phyloP scores from a whole-genome alignment of 1,140 invertebrate genomes.

The Drosophila fuyamai region DNA sequence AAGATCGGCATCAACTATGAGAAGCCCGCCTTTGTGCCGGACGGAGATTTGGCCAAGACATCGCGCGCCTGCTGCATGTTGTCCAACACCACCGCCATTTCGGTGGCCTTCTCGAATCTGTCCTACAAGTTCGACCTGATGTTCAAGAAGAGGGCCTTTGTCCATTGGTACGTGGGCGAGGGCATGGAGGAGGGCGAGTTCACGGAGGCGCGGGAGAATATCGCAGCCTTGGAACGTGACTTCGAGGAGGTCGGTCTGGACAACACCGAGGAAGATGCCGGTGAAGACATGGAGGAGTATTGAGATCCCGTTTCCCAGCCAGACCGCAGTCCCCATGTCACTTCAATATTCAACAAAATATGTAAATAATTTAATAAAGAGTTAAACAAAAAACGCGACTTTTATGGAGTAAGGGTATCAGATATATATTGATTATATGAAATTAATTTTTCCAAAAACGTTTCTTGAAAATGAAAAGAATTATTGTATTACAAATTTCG shows the following conservation, averaged over 20 bases:
- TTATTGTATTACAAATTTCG: no score
- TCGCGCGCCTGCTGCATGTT: conserved; percentile 91
- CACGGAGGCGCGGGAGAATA: conserved; percentile 90
- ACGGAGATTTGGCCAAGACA: conserved; percentile 89
- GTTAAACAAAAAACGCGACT: neutral
- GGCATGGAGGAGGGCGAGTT: conserved; percentile 93
- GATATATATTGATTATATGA: no score
- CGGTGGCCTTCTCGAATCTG: conserved; percentile 90
- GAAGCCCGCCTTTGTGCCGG: conserved; percentile 88
- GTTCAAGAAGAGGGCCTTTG: conserved; percentile 92
- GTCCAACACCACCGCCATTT: conserved; percentile 92
- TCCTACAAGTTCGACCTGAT: conserved; percentile 93
- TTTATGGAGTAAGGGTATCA: neutral
- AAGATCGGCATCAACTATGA: conserved; percentile 91
- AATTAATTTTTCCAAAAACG: no score
- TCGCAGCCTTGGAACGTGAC: conserved; percentile 89
- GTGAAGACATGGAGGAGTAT: conserved; percentile 62
- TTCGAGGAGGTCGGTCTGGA: conserved; percentile 86
- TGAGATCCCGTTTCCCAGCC: conserved; percentile 10
- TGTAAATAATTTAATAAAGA: conserved; percentile 33
- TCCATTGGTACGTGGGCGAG: conserved; percentile 91
- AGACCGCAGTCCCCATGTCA: neutral
- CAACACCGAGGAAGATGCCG: conserved; percentile 62
- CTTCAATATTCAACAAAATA: conserved; percentile 6
- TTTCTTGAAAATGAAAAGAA: no score